These are phyloP conservation scores for Leguminivora glycinivorella DNA, from an alignment of 1,140 invertebrate species.

Conservation along the genomic window DNA sequence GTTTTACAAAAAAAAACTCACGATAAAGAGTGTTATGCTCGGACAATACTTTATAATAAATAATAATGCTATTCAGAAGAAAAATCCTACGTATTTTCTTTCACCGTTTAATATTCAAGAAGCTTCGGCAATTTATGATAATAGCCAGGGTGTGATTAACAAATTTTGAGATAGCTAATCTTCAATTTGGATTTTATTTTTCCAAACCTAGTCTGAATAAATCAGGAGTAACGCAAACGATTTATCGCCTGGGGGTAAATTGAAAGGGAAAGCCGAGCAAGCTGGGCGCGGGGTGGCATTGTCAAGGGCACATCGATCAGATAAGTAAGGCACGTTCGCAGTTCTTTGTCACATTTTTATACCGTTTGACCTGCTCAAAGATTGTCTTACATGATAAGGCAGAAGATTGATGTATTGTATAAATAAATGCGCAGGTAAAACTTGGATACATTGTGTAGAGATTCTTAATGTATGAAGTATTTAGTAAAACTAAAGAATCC, in stretches of 20 bases:
- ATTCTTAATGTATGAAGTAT: too few relatives aligned
- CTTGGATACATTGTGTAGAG: too few relatives aligned
- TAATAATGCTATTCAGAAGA: background rate
- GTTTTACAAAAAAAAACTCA: background rate
- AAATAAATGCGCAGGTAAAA: too few relatives aligned
- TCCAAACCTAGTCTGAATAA: background rate
- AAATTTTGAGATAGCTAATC: slow-evolving; percentile 9
- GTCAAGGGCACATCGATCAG: slow-evolving; percentile 1
- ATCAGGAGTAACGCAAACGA: background rate
- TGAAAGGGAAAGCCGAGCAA: background rate
- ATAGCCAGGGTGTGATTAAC: background rate
- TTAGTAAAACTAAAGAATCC: too few relatives aligned
- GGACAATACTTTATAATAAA: background rate
- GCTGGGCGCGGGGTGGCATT: background rate
- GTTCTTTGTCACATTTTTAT: background rate
- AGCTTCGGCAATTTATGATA: background rate
- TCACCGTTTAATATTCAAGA: background rate
- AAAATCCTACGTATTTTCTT: background rate
- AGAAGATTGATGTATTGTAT: too few relatives aligned
- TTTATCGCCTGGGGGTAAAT: background rate
- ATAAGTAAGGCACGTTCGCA: background rate
- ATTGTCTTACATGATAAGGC: too few relatives aligned
- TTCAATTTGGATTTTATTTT: background rate
- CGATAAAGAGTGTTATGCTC: background rate
- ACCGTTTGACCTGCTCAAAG: too few relatives aligned